phyloP scores from a whole-genome alignment of 2,797 vertebrate species.

The Chaenodraco wilsoni region DNA sequence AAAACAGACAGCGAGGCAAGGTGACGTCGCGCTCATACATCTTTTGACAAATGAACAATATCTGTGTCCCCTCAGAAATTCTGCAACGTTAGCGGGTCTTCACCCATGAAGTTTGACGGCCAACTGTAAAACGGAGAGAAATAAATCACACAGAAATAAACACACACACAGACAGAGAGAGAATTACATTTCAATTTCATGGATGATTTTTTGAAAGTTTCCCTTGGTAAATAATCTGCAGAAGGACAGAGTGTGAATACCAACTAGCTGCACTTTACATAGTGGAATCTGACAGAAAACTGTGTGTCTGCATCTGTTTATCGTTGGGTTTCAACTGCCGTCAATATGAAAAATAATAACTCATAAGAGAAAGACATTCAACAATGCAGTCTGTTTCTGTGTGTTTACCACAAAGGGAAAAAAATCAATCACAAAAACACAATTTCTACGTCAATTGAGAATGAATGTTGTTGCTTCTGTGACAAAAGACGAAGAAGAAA shows the following conservation, averaged over 20 bases:
- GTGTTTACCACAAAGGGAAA: constrained; percentile 35
- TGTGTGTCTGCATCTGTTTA: constrained; percentile 31
- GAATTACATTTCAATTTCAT: constrained; percentile 64
- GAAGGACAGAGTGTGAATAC: constrained; percentile 52
- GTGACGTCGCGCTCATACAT: constrained; percentile 46
- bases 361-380: constrained; percentile 14
- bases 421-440: constrained; percentile 49
- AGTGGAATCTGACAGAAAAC: not conserved
- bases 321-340: constrained; percentile 12
- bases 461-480: constrained; percentile 40
- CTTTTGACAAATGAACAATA: constrained; percentile 58
- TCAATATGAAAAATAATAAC: constrained; percentile 34
- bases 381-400: constrained; percentile 39
- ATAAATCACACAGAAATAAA: constrained; percentile 66
- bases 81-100: constrained; percentile 59
- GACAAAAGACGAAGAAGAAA: constrained; percentile 56
- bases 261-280: constrained; percentile 25
- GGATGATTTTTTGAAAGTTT: constrained; percentile 51
- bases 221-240: constrained; percentile 17
- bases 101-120: constrained; percentile 65
- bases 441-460: constrained; percentile 45
- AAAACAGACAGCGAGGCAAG: constrained; percentile 11
- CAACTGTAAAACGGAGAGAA: constrained; percentile 60
- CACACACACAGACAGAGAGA: constrained; percentile 18
- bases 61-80: constrained; percentile 59